Evolutionary conservation across 35 echinoderm and acorn worm species (phyloP).

Genomic region (Holothuria glaberrima): DNA sequence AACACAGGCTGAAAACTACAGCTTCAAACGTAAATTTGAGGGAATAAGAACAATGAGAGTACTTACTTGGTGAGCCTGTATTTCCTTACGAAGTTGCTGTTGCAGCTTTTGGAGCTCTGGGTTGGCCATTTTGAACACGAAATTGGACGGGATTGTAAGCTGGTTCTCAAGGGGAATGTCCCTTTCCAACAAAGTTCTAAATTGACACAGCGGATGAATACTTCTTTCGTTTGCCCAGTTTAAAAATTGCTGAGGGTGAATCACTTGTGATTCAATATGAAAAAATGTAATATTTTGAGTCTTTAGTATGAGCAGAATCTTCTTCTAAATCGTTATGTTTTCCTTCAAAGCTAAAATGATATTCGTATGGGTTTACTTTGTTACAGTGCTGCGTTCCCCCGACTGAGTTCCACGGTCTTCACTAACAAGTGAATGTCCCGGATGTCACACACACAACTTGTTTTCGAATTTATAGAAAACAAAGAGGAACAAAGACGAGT

Average conservation of each 20-base stretch:
- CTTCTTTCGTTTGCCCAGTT: background rate
- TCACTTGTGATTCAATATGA: too few relatives aligned
- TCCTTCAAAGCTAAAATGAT: background rate
- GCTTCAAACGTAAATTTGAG: conserved; percentile 19
- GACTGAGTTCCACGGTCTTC: conserved; percentile 55
- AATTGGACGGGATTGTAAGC: conserved; percentile 55
- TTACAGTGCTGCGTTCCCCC: conserved; percentile 5
- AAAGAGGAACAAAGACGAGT: conserved; percentile 46
- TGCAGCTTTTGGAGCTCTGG: conserved; percentile 92
- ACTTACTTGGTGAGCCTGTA: conserved; percentile 97
- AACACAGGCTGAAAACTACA: conserved; percentile 17
- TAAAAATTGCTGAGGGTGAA: too few relatives aligned
- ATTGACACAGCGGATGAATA: conserved; percentile 26
- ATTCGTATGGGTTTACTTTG: conserved; percentile 5
- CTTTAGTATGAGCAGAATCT: too few relatives aligned
- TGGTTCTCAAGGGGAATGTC: conserved; percentile 54
- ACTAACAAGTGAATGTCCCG: conserved; percentile 59
- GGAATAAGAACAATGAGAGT: conserved; percentile 26
- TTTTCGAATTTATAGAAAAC: conserved; percentile 54
- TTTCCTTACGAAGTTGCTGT: conserved; percentile 79
- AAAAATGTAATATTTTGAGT: too few relatives aligned
- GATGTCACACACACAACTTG: conserved; percentile 47
- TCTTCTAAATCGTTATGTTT: too few relatives aligned
- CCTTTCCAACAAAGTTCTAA: conserved; percentile 62
- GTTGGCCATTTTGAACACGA: conserved; percentile 84